Base-by-base conservation (phyloP, 64 coral and sea anemone genomes). In the Stichodactyla helianthus region DNA sequence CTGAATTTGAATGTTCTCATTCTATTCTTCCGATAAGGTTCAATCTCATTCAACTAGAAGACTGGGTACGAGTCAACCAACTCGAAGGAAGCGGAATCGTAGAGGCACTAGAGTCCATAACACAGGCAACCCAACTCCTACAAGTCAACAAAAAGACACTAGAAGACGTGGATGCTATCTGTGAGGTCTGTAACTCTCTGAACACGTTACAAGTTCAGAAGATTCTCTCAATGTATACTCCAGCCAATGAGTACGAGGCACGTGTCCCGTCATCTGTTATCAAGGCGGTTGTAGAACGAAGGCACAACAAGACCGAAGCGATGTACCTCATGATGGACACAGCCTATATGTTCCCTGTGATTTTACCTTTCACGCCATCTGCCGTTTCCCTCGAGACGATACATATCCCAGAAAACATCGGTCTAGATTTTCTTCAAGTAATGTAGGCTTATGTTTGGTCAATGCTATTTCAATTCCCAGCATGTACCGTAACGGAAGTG, bases 11-110 rank as follows among this genome's bases (percentile, higher is more conserved):
- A n/a, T n/a, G n/a, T n/a, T n/a, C n/a, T n/a, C n/a, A n/a, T n/a
- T n/a, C n/a, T n/a, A n/a, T n/a, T n/a, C n/a, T n/a, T n/a, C n/a
- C n/a, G n/a, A n/a, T n/a, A n/a, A n/a, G n/a, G n/a, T n/a, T n/a
- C n/a, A n/a, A n/a, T 85, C 81, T 98, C 4, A 98, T 92, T 86
- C 92, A 94, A 57, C 84, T 98, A 10, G 95, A 98, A 28, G 95
- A 98, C 89, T 98, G 95, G 95, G 95, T 98, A 63, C 92, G 95
- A 31, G 54, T 98, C 25, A 98, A 98, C 74, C 95, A 98, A 58
- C 85, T 98, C 60, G 92, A 98, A 57, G 92, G 95, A 28, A 94
- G 92, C 56, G 92, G 92, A 50, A 98, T 98, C 16, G 87, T 93
- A 26, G 95, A 98, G 84, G 89, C 92, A 0, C 86, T 98, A 1